Conservation (phyloP, 2,113 vertebrate genomes). For the Hippopotamus amphibius region DNA sequence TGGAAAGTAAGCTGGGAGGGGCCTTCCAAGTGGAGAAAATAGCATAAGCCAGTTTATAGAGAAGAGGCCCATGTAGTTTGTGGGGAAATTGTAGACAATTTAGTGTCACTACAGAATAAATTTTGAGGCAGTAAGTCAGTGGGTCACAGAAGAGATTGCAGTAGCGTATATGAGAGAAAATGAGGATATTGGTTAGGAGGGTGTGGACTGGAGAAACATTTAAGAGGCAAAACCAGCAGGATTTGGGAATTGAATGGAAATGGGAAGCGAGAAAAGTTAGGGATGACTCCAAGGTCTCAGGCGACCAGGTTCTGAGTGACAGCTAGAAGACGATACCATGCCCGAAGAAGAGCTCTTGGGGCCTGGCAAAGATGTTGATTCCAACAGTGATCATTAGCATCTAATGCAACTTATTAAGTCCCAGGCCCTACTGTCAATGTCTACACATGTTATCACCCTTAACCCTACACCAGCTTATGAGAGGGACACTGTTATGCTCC, state of each 20-base stretch:
- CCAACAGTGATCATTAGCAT: background rate
- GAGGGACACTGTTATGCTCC: background rate
- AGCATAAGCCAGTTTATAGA: background rate
- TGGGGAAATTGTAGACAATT: background rate
- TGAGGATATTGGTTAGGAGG: background rate
- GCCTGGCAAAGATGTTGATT: background rate
- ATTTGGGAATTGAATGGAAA: background rate
- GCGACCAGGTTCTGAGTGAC: background rate
- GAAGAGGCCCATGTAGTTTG: background rate
- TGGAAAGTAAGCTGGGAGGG: background rate
- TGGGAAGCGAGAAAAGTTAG: background rate
- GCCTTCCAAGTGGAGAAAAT: background rate
- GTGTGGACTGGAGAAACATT: background rate
- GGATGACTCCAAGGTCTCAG: background rate
- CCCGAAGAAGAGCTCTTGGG: background rate
- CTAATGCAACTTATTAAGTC: accelerated
- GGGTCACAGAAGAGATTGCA: background rate
- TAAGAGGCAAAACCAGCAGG: background rate
- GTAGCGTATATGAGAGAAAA: background rate
- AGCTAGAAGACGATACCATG: background rate
- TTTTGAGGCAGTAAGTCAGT: background rate
- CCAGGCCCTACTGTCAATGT: accelerated
- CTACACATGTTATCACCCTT: background rate
- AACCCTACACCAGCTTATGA: accelerated
- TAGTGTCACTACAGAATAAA: background rate